Evolutionary conservation across 2,888 invertebrate species (phyloP).

Genomic region (Philereme vetulata): DNA sequence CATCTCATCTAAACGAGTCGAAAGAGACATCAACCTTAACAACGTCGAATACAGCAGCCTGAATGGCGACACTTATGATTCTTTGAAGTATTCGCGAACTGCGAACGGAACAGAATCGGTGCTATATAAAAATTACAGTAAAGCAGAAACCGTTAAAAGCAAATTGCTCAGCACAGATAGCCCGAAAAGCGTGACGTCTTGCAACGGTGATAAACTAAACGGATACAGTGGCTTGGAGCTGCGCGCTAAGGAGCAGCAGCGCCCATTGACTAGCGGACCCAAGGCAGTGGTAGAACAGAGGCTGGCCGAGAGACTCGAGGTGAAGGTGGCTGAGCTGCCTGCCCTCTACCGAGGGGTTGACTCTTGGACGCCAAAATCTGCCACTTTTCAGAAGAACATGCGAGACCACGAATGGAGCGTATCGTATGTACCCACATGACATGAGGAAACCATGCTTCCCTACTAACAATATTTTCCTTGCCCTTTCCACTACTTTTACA

Average conservation of each 20-base stretch:
- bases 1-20: slow-evolving; percentile 66
- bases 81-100: slow-evolving; percentile 80
- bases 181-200: slow-evolving; percentile 78
- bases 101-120: slow-evolving; percentile 80
- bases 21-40: slow-evolving; percentile 75
- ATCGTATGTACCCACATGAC: slow-evolving; percentile 73
- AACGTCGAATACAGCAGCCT: slow-evolving; percentile 74
- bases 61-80: slow-evolving; percentile 77
- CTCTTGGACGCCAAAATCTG: slow-evolving; percentile 90
- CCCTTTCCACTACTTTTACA: slow-evolving; percentile 13
- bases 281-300: slow-evolving; percentile 75
- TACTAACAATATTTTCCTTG: slow-evolving; percentile 53
- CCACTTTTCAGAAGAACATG: slow-evolving; percentile 82
- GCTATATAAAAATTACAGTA: slow-evolving; percentile 80
- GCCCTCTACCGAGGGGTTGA: slow-evolving; percentile 88
- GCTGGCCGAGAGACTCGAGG: slow-evolving; percentile 79
- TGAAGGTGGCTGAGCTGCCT: slow-evolving; percentile 84
- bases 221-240: slow-evolving; percentile 67
- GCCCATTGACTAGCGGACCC: slow-evolving; percentile 72
- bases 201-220: slow-evolving; percentile 76
- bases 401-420: slow-evolving; percentile 84
- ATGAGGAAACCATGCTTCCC: slow-evolving; percentile 27
- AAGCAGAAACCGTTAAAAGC: slow-evolving; percentile 78
- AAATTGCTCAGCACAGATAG: slow-evolving; percentile 79
- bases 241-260: slow-evolving; percentile 67